Evolutionary conservation across 2,113 vertebrate species (phyloP).

Genomic region (Trachemys scripta): DNA sequence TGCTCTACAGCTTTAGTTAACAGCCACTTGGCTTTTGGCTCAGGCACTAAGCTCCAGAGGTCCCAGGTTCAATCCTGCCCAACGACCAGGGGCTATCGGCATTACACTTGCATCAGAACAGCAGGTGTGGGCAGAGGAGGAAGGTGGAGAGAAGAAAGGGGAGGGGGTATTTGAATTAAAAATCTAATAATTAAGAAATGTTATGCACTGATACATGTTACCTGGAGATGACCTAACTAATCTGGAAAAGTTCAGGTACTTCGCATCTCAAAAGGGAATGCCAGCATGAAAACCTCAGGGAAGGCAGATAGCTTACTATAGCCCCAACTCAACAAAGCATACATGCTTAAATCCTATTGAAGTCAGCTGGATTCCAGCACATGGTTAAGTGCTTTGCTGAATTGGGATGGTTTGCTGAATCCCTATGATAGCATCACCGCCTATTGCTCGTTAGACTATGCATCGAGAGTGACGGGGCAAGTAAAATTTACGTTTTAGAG

Average conservation of each 20-base stretch:
- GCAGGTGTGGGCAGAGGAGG: too few relatives aligned
- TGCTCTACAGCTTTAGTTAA: too few relatives aligned
- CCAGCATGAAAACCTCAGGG: neutral
- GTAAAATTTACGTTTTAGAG: constrained; percentile 17
- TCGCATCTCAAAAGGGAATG: constrained; percentile 45
- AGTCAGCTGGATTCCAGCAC: neutral
- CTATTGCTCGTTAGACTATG: constrained; percentile 51
- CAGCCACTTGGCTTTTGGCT: too few relatives aligned
- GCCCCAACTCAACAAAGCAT: neutral
- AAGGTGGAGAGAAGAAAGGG: neutral
- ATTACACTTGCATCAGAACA: too few relatives aligned
- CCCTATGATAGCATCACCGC: constrained; percentile 53
- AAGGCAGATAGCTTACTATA: neutral
- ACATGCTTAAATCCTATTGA: neutral
- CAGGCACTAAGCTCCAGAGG: too few relatives aligned
- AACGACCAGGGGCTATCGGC: too few relatives aligned
- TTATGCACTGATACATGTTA: neutral
- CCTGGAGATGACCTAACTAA: neutral
- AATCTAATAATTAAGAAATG: neutral
- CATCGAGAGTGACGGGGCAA: constrained; percentile 57
- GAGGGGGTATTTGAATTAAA: neutral
- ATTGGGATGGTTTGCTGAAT: neutral
- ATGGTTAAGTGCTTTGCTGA: neutral
- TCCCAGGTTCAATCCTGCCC: too few relatives aligned
- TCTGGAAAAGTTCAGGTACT: neutral